Evolutionary conservation across 2,797 vertebrate genomes (phyloP), one percentile per base, ranked within the genome.

Genomic region (Dendrocincla fuliginosa): DNA sequence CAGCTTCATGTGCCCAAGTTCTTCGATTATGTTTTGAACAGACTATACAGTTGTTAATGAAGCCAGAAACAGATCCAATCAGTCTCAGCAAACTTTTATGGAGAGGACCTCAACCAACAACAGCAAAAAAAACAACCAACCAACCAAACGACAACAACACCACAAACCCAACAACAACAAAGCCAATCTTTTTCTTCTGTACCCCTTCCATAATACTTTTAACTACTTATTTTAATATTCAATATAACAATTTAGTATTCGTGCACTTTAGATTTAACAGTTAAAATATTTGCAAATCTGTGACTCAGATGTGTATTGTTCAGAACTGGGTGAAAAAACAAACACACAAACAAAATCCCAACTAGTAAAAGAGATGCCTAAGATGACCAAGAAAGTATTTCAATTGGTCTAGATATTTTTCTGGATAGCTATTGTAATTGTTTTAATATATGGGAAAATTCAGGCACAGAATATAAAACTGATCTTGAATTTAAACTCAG

Each of bases 131-230:
- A 52, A 28, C 27, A 16, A 28, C 46, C 24, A 44, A 42, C 16
- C 14, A 44, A 19, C 42, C 19, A 42, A 42, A 7, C 11, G 22
- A 25, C 22, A 42, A 42, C 41, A 42, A 42, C 15, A 42, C 7
- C 41, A 42, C 16, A 42, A 28, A 5, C 0, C 5, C 6, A 49
- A 7, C 3, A 64, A 0, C 14, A 42, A 7, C 1, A 44, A 57
- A 49, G 24, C n/a, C 9, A 22, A 27, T 39, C 8, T 41, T 37
- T 49, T 35, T 59, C 9, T 13, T 24, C 30, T 69, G 16, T 50
- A n/a, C 16, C 30, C 50, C 6, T 60, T 76, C 13, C 22, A 33
- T 27, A 53, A 46, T 17, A 42, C 6, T 65, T 84, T 55, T 12
- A 76, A 30, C 11, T 35, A 67, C 7, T 69, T 47, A n/a, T 30